Percentiles rank a stretch among this genome's conserved stretches.
These are phyloP conservation scores for Akabosia matsudoensis DNA, from an alignment of 1,140 invertebrate genomes.

Conservation along the genomic window DNA sequence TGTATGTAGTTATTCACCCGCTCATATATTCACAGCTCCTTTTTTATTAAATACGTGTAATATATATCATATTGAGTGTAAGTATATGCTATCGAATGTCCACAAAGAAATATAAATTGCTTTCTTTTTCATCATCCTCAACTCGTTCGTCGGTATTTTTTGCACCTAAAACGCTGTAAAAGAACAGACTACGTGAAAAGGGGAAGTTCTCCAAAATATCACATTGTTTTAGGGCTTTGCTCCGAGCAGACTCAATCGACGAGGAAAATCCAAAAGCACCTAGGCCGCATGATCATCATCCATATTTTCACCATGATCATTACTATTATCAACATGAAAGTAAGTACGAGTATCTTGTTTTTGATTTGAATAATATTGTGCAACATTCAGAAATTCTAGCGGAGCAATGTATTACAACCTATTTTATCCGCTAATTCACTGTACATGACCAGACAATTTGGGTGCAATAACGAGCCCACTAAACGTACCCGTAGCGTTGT, in stretches of 20 bases:
- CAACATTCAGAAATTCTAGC: background rate
- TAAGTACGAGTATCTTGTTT: too few relatives aligned
- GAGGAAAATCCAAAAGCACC: background rate
- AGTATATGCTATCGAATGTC: background rate
- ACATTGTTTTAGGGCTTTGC: conserved; percentile 20
- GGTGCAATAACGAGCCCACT: background rate
- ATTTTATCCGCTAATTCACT: conserved; percentile 9
- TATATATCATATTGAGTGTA: too few relatives aligned
- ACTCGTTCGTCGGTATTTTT: background rate
- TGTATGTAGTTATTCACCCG: background rate
- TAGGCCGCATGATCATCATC: background rate
- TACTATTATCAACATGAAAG: background rate
- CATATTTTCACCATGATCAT: conserved; percentile 14
- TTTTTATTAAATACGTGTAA: too few relatives aligned
- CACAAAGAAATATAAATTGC: background rate
- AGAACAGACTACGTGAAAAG: background rate
- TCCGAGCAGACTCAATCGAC: conserved; percentile 4
- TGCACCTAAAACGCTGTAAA: background rate
- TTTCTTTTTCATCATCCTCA: background rate
- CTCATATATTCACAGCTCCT: too few relatives aligned
- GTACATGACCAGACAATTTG: background rate
- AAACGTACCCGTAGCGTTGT: background rate
- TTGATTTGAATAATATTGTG: too few relatives aligned
- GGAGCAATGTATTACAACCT: background rate
- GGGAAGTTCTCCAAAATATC: background rate